Evolutionary conservation across 2,797 vertebrate genomes (phyloP), one percentile per base, ranked within the genome.

Genomic region (Pangasius krempfi): DNA sequence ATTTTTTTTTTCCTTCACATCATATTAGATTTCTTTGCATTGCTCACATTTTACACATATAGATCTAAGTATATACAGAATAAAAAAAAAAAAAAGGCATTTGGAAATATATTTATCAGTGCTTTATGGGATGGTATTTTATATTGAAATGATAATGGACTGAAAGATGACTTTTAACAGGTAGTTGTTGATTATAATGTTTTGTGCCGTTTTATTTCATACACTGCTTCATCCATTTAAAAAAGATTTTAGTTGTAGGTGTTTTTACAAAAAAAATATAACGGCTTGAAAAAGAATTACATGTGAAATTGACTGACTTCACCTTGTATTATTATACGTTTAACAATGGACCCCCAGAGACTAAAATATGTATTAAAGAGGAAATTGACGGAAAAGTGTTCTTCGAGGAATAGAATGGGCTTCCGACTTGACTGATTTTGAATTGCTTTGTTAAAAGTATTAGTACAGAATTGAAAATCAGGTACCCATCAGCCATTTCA

Each of bases 21-120:
- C 50, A 76, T 56, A 40, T 79, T 88, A 80, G 52, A 66, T 7
- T 73, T 47, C 86, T 89, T 89, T 91, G 50, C 54, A 47, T 88
- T 90, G 64, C 87, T 89, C 86, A 91, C 91, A 92, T 95, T 96
- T 96, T 94, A 88, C 95, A 93, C 94, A 82, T 95, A 94, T 95
- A 93, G 44, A 90, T 91, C 79, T 87, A 91, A 90, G 86, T 90
- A 92, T 92, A 93, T 92, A 90, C 94, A 94, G 92, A 94, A 93
- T 86, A n/a, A n/a, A n/a, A 40, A 40, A 40, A 40, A 75, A 91
- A 90, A 54, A 93, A 85, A 86, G 84, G 90, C 91, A 91, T 93
- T 93, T 94, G 93, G 93, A 95, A 94, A 89, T 91, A 95, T 96
- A 96, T 96, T 96, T 95, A 95, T 96, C 96, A 95, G 94, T 95